phyloP scores from a whole-genome alignment of 2,888 invertebrate species.

The Andrena praecox region DNA sequence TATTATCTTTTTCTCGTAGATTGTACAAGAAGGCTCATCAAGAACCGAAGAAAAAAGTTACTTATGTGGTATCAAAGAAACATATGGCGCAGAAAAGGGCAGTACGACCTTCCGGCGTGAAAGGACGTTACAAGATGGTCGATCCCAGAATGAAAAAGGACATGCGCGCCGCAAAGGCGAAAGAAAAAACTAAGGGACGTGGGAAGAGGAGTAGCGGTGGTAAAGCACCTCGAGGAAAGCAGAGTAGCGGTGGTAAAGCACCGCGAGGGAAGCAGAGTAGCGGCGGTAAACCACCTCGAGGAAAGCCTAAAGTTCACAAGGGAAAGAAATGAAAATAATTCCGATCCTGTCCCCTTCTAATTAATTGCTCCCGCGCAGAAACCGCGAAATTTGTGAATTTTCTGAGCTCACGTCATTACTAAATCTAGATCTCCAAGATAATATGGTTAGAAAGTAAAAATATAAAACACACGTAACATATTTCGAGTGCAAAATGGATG shows the following conservation, averaged over 20 bases:
- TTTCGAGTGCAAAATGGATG: neutral
- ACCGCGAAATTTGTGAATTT: slow-evolving; percentile 4
- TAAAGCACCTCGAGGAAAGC: slow-evolving; percentile 77
- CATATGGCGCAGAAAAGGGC: slow-evolving; percentile 91
- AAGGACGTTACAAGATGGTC: slow-evolving; percentile 97
- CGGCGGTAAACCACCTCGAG: slow-evolving; percentile 79
- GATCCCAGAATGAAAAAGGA: slow-evolving; percentile 99
- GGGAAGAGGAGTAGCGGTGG: slow-evolving; percentile 82
- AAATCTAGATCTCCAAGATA: neutral
- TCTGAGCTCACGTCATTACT: neutral
- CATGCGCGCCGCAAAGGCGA: slow-evolving; percentile 89
- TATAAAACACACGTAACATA: neutral
- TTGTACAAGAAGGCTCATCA: slow-evolving; percentile 96
- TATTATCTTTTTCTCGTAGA: slow-evolving; percentile 84
- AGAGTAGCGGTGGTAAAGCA: slow-evolving; percentile 81
- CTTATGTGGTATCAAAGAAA: slow-evolving; percentile 97
- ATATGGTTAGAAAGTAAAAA: neutral
- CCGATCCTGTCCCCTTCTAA: neutral
- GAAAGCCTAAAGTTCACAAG: slow-evolving; percentile 66
- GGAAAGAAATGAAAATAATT: slow-evolving; percentile 59
- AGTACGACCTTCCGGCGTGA: slow-evolving; percentile 93
- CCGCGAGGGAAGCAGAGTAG: slow-evolving; percentile 77
- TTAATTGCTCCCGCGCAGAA: too few relatives aligned
- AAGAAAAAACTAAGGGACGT: slow-evolving; percentile 86
- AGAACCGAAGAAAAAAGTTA: slow-evolving; percentile 94